Evolutionary conservation across 30 jellyfish, hydroid and myxozoan species (phyloP).

Genomic region (Chironex yamaguchii): DNA sequence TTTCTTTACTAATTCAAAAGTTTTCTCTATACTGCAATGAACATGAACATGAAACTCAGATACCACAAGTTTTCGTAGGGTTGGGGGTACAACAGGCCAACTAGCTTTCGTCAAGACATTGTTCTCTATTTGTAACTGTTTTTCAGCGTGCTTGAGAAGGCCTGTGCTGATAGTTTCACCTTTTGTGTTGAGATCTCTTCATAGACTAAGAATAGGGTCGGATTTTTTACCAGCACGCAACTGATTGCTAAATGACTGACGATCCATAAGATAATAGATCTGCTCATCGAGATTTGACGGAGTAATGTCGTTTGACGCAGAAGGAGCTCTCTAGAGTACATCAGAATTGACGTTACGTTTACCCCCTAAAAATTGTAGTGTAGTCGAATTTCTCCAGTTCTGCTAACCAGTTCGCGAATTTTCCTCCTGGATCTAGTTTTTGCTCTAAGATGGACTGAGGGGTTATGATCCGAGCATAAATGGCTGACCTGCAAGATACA

Average conservation of each 20-base stretch:
- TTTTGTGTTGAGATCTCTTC: not conserved
- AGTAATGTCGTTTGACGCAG: not conserved
- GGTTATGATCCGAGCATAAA: no score
- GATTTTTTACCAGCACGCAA: not conserved
- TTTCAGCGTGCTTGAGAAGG: not conserved
- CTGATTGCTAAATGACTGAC: not conserved
- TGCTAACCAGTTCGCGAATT: constrained; percentile 67
- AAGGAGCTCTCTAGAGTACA: constrained; percentile 21
- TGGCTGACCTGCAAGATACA: no score
- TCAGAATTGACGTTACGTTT: constrained; percentile 39
- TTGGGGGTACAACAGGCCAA: constrained; percentile 38
- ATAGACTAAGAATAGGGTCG: not conserved
- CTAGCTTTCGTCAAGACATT: constrained; percentile 36
- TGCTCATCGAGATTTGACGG: constrained; percentile 35
- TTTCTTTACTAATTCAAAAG: constrained; percentile 15
- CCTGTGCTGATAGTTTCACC: not conserved
- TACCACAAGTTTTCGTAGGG: constrained; percentile 19
- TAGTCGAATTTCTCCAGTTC: constrained; percentile 48
- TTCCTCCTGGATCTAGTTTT: constrained; percentile 69
- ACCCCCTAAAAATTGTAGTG: constrained; percentile 42
- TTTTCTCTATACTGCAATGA: constrained; percentile 50
- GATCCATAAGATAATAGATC: constrained; percentile 11
- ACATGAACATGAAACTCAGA: constrained; percentile 9
- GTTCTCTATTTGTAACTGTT: constrained; percentile 16
- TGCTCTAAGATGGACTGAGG: no score